phyloP scores from a whole-genome alignment of 2,113 vertebrate species.

The Etia nguti region DNA sequence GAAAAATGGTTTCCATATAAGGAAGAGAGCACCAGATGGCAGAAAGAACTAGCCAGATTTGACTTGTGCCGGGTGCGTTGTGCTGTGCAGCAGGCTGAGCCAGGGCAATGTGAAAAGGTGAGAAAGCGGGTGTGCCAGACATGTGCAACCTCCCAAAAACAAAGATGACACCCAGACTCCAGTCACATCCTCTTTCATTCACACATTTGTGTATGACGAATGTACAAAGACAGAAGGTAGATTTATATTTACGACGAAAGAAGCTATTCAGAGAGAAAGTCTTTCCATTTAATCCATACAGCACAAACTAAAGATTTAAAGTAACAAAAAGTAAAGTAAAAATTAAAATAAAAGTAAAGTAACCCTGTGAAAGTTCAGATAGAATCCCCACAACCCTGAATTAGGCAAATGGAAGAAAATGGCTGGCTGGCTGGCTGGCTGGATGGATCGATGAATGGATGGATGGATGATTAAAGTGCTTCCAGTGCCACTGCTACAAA shows the following conservation, averaged over 20 bases:
- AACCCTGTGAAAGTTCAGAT: neutral
- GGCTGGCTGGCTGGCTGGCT: neutral
- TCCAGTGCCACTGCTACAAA: neutral
- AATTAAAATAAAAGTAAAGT: neutral
- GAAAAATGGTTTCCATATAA: conserved; percentile 4
- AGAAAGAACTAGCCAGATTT: neutral
- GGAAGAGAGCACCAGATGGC: conserved; percentile 32
- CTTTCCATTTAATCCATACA: neutral
- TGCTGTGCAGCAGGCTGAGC: neutral
- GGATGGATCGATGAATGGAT: too few relatives aligned
- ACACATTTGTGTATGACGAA: neutral
- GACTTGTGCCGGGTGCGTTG: neutral
- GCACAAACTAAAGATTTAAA: neutral
- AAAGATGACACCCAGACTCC: neutral
- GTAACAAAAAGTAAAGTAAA: neutral
- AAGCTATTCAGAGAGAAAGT: neutral
- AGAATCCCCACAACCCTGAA: neutral
- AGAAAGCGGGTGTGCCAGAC: neutral
- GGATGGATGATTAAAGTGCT: neutral
- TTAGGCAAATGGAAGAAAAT: neutral
- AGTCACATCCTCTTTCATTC: neutral
- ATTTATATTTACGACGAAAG: neutral
- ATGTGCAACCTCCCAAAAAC: neutral
- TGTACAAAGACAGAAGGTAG: neutral
- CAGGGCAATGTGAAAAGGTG: neutral